Evolutionary conservation across 2,113 vertebrate genomes (phyloP), one percentile per base, ranked within the genome.

Genomic region (Mustelus asterias): DNA sequence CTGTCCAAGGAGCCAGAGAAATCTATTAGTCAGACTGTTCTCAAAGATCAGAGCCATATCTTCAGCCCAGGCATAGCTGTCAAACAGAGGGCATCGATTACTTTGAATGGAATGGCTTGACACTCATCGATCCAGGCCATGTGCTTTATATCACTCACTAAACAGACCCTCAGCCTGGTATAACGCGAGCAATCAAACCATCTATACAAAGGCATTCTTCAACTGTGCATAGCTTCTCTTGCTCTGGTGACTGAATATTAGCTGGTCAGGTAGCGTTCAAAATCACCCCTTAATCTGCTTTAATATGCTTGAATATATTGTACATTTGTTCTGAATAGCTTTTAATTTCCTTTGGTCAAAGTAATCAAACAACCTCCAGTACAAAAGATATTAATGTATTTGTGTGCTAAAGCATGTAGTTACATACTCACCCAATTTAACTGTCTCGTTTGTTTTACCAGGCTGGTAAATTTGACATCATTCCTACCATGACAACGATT

Each of bases 391-490:
- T 5, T 63, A 63, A n/a, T 83, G n/a, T 14, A 63, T 6, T 0
- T 37, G 89, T 65, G 33, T n/a, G 7, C 37, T 20, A 83, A 37
- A 44, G 37, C 6, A 37, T 37, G n/a, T 20, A 83, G n/a, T 83
- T 83, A 7, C 37, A 41, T 14, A 54, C 48, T 58, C 86, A 89
- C 3, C 33, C 63, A 2, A 14, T 60, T 92, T 41, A 18, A n/a
- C 8, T 13, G 33, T 18, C 6, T 92, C 1, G 65, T 65, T 63
- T 93, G 33, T 18, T 95, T 96, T 60, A 48, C 95, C 96, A 99
- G 99, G 99, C 98, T 4, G 98, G 99, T 96, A 99, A 99, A 97
- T 99, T 99, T 97, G 98, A 99, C 96, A 99, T 99, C 97, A 99
- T 99, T 96, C 99, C 99, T 0, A 99, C 99, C 0, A 97, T 99